phyloP scores from a whole-genome alignment of 2,113 vertebrate species.

The Dascyllus trimaculatus region DNA sequence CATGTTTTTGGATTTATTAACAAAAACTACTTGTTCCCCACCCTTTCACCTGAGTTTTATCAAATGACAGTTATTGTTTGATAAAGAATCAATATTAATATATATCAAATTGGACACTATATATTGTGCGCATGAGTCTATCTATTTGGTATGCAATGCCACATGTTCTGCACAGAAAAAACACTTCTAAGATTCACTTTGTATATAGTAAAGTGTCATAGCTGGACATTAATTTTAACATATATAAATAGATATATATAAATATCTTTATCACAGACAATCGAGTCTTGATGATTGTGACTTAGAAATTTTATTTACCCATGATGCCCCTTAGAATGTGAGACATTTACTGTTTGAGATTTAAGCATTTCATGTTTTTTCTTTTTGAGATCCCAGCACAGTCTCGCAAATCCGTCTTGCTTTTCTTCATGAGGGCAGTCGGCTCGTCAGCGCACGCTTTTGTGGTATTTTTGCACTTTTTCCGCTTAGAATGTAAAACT shows the following conservation, averaged over 20 bases:
- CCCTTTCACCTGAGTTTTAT: slow-evolving; percentile 39
- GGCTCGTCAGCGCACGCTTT: slow-evolving; percentile 31
- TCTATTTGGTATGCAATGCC: slow-evolving; percentile 59
- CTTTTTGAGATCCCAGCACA: slow-evolving; percentile 40
- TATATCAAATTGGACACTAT: slow-evolving; percentile 63
- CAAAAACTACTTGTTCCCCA: slow-evolving; percentile 36
- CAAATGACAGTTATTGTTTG: slow-evolving; percentile 45
- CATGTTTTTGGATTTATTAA: slow-evolving; percentile 53
- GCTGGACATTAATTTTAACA: slow-evolving; percentile 63
- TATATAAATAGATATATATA: slow-evolving; percentile 71
- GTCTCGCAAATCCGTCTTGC: slow-evolving; percentile 28
- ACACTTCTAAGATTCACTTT: slow-evolving; percentile 63
- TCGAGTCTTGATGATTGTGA: slow-evolving; percentile 77
- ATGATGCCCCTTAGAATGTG: slow-evolving; percentile 63
- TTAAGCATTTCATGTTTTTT: slow-evolving; percentile 44
- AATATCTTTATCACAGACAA: slow-evolving; percentile 82
- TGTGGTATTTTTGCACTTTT: slow-evolving; percentile 79
- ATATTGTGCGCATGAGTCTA: slow-evolving; percentile 70
- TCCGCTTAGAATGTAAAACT: slow-evolving; percentile 74
- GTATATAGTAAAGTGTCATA: slow-evolving; percentile 76
- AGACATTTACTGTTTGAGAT: slow-evolving; percentile 45
- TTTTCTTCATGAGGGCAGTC: slow-evolving; percentile 22
- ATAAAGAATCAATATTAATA: slow-evolving; percentile 56
- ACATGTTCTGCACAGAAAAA: slow-evolving; percentile 58
- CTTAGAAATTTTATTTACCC: slow-evolving; percentile 70